A percentile compares a stretch with the other conserved stretches of the same genome.
These are phyloP conservation scores for Gallinago paraguaiae DNA, from an alignment of 2,113 vertebrate species.

Conservation along the genomic window DNA sequence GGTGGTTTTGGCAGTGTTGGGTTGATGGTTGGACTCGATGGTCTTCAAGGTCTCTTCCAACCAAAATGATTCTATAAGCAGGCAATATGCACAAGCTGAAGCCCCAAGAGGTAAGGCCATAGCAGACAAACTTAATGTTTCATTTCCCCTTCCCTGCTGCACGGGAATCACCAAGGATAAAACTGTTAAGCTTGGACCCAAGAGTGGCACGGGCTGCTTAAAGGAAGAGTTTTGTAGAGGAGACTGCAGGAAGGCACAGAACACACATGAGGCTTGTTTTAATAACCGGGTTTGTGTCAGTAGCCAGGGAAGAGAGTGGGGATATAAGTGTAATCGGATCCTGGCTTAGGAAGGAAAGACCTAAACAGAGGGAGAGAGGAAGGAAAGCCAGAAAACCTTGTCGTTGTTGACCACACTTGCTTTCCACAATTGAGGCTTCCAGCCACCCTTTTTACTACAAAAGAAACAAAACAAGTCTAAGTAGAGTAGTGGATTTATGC, in stretches of 20 bases:
- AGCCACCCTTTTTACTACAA: conserved; percentile 25
- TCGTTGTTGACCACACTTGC: conserved; percentile 20
- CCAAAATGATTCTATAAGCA: background rate
- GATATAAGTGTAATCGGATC: background rate
- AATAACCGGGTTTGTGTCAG: background rate
- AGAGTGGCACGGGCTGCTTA: background rate
- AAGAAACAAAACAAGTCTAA: conserved; percentile 31
- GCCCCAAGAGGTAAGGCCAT: background rate
- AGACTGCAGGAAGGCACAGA: background rate
- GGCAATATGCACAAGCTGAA: background rate
- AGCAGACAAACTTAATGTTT: background rate
- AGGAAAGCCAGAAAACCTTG: conserved; percentile 35
- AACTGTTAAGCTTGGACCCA: background rate
- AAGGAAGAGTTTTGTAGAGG: background rate
- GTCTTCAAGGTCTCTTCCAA: background rate
- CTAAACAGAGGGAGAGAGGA: background rate
- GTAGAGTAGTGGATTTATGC: background rate
- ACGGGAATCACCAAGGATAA: background rate
- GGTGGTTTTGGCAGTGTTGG: background rate
- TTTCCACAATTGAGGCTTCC: conserved; percentile 28
- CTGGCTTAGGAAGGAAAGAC: background rate
- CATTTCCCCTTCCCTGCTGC: background rate
- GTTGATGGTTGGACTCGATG: background rate
- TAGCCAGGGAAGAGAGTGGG: background rate
- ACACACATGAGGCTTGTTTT: background rate